Conservation (phyloP, 2,797 vertebrate genomes). For the Tapirus indicus region DNA sequence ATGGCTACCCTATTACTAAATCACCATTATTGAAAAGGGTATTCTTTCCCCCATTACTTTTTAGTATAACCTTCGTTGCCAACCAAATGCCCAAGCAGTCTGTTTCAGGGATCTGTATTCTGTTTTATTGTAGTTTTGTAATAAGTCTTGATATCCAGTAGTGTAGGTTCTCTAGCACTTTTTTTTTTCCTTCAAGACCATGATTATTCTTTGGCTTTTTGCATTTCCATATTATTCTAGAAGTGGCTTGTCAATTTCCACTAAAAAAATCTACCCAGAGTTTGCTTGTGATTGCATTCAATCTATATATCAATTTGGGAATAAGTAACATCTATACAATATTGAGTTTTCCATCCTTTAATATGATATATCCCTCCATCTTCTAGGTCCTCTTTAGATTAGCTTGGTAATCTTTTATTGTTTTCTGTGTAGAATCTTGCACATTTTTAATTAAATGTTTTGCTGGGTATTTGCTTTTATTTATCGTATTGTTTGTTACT, state of each 20-base stretch:
- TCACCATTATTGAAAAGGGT: background rate
- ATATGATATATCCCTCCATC: background rate
- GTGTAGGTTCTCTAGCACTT: background rate
- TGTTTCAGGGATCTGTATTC: background rate
- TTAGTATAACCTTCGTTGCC: background rate
- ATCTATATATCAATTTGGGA: background rate
- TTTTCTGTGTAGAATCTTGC: background rate
- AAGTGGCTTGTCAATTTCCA: background rate
- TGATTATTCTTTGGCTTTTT: background rate
- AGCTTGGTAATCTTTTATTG: background rate
- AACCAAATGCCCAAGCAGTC: background rate
- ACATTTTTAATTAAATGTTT: background rate
- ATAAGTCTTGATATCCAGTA: background rate
- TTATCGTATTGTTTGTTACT: background rate
- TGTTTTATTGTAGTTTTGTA: background rate
- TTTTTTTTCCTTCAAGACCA: background rate
- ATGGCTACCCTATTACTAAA: background rate
- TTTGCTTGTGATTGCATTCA: background rate
- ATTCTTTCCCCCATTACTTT: background rate
- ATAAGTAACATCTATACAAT: background rate
- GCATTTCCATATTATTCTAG: background rate
- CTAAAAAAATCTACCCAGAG: background rate
- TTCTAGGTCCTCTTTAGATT: background rate
- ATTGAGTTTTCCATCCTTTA: background rate
- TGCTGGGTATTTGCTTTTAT: background rate